Conservation (phyloP, 2,888 invertebrate genomes). For the Hymenopus coronatus region DNA sequence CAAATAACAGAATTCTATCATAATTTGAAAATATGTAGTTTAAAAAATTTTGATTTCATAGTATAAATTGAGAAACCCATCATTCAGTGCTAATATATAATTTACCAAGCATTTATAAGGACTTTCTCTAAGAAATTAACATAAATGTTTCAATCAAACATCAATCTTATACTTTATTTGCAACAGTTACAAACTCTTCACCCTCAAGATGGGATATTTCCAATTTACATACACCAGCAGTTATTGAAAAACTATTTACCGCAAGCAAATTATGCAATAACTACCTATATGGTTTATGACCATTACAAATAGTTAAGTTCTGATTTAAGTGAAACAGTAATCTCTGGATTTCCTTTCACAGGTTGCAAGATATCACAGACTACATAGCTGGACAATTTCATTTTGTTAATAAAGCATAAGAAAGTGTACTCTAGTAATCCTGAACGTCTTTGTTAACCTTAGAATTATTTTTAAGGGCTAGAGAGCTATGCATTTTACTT, state of each 20-base stretch:
- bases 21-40: background rate
- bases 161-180: background rate
- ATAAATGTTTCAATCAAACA: background rate
- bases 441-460: background rate
- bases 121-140: background rate
- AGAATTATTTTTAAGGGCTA: background rate
- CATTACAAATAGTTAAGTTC: background rate
- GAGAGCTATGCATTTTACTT: background rate
- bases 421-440: background rate
- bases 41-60: background rate
- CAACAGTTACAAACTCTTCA: background rate
- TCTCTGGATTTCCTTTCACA: background rate
- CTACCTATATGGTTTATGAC: background rate
- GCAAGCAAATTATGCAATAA: background rate
- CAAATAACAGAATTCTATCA: background rate
- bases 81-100: background rate
- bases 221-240: background rate
- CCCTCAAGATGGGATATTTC: background rate
- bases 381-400: slow-evolving; percentile 12
- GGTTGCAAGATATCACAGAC: slow-evolving; percentile 21
- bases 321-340: background rate
- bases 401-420: background rate
- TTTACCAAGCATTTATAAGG: background rate
- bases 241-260: background rate
- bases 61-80: background rate